These are phyloP conservation scores for Himantopus leucocephalus DNA, from an alignment of 2,113 vertebrate genomes.

Conservation along the genomic window DNA sequence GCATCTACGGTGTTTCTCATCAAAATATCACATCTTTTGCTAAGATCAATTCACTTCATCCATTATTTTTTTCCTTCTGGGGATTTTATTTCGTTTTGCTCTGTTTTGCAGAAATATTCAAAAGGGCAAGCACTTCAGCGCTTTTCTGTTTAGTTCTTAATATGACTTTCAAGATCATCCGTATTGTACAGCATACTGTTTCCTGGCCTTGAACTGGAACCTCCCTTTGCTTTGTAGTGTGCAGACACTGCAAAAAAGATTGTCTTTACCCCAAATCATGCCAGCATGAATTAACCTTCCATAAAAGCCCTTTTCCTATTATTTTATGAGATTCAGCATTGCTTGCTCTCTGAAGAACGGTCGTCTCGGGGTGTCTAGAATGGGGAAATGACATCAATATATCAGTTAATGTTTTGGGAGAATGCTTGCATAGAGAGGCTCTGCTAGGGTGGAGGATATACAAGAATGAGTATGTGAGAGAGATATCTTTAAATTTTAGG, in stretches of 20 bases:
- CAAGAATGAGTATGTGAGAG: background rate
- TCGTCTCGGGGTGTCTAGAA: background rate
- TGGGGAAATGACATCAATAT: background rate
- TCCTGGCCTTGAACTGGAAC: background rate
- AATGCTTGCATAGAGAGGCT: background rate
- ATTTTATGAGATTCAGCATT: background rate
- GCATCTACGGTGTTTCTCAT: background rate
- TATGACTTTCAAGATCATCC: background rate
- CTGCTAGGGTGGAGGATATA: background rate
- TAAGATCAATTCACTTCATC: background rate
- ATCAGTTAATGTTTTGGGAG: background rate
- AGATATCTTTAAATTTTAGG: background rate
- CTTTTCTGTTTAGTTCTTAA: background rate
- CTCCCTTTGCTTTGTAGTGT: background rate
- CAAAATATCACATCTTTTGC: background rate
- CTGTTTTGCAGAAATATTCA: background rate
- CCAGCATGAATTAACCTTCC: background rate
- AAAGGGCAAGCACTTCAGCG: background rate
- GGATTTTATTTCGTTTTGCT: background rate
- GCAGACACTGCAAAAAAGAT: background rate
- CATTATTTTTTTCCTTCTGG: background rate
- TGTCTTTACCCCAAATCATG: background rate
- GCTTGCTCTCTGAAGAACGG: background rate
- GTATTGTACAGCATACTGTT: background rate
- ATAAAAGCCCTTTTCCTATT: background rate